Conservation (phyloP, 2,797 vertebrate genomes). For the Sebastiscus tertius region DNA sequence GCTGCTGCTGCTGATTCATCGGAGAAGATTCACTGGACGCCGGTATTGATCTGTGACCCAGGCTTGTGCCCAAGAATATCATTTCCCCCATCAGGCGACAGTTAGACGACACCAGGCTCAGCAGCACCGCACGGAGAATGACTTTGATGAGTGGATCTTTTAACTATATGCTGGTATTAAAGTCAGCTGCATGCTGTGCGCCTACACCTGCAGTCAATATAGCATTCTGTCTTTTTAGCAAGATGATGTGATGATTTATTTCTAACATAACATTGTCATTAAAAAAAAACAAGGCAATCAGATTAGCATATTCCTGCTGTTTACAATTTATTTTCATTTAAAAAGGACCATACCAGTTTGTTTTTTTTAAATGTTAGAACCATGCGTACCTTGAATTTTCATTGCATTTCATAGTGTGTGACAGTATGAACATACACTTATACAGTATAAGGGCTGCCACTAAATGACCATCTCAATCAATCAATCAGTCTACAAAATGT, state of each 20-base stretch:
- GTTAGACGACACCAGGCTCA: constrained; percentile 52
- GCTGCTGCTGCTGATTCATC: constrained; percentile 59
- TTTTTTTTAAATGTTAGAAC: background rate
- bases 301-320: background rate
- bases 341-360: background rate
- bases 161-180: constrained; percentile 16
- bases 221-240: background rate
- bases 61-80: constrained; percentile 73
- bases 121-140: constrained; percentile 27
- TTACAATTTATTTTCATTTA: background rate
- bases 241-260: background rate
- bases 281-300: background rate
- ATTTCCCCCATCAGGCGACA: constrained; percentile 66
- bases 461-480: background rate
- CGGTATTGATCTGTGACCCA: constrained; percentile 72
- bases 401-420: background rate
- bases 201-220: background rate
- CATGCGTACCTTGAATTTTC: background rate
- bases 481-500: too few relatives aligned
- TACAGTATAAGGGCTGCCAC: background rate
- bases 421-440: background rate
- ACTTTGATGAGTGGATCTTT: constrained; percentile 58
- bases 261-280: background rate
- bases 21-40: constrained; percentile 65
- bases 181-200: background rate